phyloP scores from a whole-genome alignment of 2,888 invertebrate genomes.

The Campoletis raptor region DNA sequence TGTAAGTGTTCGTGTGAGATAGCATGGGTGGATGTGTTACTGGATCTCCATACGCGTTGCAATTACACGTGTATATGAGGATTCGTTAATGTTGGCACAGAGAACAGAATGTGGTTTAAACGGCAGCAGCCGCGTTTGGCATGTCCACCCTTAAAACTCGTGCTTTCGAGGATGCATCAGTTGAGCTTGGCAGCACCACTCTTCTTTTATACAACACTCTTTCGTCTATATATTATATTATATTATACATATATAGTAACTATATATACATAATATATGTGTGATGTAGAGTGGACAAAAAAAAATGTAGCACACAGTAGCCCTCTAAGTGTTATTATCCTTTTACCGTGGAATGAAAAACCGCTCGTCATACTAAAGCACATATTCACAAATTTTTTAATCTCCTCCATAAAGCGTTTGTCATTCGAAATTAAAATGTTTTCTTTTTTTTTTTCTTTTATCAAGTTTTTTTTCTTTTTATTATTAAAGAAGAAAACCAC shows the following conservation, averaged over 20 bases:
- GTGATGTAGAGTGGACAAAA: conserved; percentile 20
- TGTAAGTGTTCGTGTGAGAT: not conserved
- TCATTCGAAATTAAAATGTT: conserved; percentile 67
- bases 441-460: conserved; percentile 44
- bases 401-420: conserved; percentile 64
- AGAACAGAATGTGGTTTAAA: conserved; percentile 63
- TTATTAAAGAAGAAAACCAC: not conserved
- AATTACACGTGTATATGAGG: not conserved
- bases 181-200: conserved; percentile 48
- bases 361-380: conserved; percentile 52
- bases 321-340: conserved; percentile 60
- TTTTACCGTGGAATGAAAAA: conserved; percentile 62
- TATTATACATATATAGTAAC: conserved; percentile 11
- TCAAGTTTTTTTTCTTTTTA: not conserved
- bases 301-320: conserved; percentile 44
- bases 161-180: conserved; percentile 53
- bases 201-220: conserved; percentile 35
- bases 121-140: conserved; percentile 46
- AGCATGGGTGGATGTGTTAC: not conserved
- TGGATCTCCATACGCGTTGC: not conserved
- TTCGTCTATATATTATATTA: conserved; percentile 26
- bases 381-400: conserved; percentile 64
- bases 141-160: conserved; percentile 44
- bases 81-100: conserved; percentile 40
- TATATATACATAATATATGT: conserved; percentile 12